Evolutionary conservation across 1,140 invertebrate species (phyloP), one percentile per base, ranked within the genome.

Genomic region (Spodoptera litura): DNA sequence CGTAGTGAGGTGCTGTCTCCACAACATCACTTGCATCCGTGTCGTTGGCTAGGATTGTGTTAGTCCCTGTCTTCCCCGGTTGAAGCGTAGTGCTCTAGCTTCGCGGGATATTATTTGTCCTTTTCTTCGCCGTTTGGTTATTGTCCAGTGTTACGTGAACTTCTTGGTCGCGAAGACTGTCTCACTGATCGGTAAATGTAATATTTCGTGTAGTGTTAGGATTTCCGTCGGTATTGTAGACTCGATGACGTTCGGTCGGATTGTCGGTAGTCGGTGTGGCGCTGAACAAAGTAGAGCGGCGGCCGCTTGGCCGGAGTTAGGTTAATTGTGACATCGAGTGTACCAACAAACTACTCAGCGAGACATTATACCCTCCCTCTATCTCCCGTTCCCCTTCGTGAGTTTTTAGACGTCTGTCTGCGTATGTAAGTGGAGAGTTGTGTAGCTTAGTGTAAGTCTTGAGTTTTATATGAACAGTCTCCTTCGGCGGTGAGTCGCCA

Each of bases 281-380:
- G 84, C 82, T 66, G 89, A 91, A 90, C 89, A 89, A 91, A 85
- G 81, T 77, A 83, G 81, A 81, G 83, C 83, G 83, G 80, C 73
- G 81, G 85, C 79, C 84, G 76, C 78, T 72, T 70, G 83, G 78
- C 76, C 79, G 83, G 81, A 80, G 49, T 89, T 94, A 94, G 91
- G 87, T 92, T 94, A 92, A 92, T 90, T 74, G 80, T 87, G 79
- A 76, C 90, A 91, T 91, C 80, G 81, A 92, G 88, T 93, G 89
- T 92, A 82, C 83, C 86, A 92, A 91, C 92, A 94, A 91, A 93
- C 89, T 88, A 83, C 73, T 89, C 89, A 93, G 92, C 92, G 92
- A 93, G 92, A 92, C 86, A 81, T 81, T 78, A 56, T 35, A 76
- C 55, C 55, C 61, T 78, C 78, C 49, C 72, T 38, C 13, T 38